These are phyloP conservation scores for Etia nguti DNA, from an alignment of 2,113 vertebrate species.

Conservation along the genomic window DNA sequence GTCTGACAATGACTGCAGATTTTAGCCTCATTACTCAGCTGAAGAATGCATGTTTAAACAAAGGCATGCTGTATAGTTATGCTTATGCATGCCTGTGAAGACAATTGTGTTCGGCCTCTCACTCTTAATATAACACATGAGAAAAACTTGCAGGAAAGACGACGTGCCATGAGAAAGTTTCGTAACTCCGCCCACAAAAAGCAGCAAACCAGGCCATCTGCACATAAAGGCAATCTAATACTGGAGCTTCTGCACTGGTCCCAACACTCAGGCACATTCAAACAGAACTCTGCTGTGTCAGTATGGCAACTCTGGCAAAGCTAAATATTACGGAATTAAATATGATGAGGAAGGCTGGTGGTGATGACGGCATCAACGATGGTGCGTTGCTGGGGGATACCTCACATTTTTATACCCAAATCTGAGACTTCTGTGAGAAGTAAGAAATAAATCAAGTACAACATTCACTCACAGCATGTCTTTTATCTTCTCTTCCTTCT, in stretches of 20 bases:
- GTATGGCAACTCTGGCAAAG: neutral
- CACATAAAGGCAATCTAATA: neutral
- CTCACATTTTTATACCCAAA: neutral
- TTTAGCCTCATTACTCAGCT: neutral
- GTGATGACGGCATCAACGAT: neutral
- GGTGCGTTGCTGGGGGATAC: fast-evolving
- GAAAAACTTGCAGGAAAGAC: neutral
- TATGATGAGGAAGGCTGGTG: fast-evolving
- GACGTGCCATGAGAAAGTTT: neutral
- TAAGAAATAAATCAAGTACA: neutral
- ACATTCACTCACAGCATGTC: fast-evolving
- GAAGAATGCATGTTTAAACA: neutral
- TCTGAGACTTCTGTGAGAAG: neutral
- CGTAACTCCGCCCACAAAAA: neutral
- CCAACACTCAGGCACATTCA: neutral
- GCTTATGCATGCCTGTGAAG: neutral
- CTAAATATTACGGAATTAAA: neutral
- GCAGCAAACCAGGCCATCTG: neutral
- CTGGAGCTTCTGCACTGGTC: neutral
- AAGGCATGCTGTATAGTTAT: neutral
- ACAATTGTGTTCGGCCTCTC: neutral
- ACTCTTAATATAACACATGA: neutral
- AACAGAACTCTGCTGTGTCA: neutral
- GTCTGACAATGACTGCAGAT: neutral
- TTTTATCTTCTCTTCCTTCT: fast-evolving